These are phyloP conservation scores for Vanessa atalanta DNA, from an alignment of 1,140 invertebrate genomes.

Conservation along the genomic window DNA sequence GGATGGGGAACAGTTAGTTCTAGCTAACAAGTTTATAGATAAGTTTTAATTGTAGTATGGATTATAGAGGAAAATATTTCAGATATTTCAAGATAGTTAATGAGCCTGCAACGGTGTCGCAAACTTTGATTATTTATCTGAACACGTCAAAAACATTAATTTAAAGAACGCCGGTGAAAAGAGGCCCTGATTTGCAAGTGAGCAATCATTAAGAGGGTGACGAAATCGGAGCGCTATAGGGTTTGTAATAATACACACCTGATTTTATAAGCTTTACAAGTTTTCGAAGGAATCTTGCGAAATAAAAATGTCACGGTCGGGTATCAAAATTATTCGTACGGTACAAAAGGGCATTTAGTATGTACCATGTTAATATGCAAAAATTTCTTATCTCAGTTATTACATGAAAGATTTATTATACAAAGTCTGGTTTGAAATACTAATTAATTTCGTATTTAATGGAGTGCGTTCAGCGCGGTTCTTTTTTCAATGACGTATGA, in stretches of 20 bases:
- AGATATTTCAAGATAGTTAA: not conserved
- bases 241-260: slow-evolving; percentile 50
- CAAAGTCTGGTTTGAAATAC: slow-evolving; percentile 8
- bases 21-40: too few relatives aligned
- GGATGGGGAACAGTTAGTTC: too few relatives aligned
- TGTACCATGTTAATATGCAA: slow-evolving; percentile 19
- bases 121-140: slow-evolving; percentile 28
- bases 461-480: not conserved
- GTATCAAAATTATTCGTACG: slow-evolving; percentile 45
- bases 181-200: slow-evolving; percentile 40
- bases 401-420: slow-evolving; percentile 18
- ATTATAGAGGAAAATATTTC: not conserved
- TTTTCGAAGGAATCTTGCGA: slow-evolving; percentile 56
- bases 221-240: slow-evolving; percentile 55
- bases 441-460: slow-evolving; percentile 8
- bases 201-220: slow-evolving; percentile 46
- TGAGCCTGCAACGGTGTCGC: not conserved
- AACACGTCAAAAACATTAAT: slow-evolving; percentile 31
- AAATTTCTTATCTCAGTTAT: slow-evolving; percentile 26
- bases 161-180: slow-evolving; percentile 30
- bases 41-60: not conserved
- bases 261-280: slow-evolving; percentile 57
- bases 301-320: slow-evolving; percentile 65
- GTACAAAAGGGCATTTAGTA: slow-evolving; percentile 49
- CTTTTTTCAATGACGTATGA: too few relatives aligned